phyloP scores from a whole-genome alignment of 2,888 invertebrate genomes.

The Agrochola circellaris region DNA sequence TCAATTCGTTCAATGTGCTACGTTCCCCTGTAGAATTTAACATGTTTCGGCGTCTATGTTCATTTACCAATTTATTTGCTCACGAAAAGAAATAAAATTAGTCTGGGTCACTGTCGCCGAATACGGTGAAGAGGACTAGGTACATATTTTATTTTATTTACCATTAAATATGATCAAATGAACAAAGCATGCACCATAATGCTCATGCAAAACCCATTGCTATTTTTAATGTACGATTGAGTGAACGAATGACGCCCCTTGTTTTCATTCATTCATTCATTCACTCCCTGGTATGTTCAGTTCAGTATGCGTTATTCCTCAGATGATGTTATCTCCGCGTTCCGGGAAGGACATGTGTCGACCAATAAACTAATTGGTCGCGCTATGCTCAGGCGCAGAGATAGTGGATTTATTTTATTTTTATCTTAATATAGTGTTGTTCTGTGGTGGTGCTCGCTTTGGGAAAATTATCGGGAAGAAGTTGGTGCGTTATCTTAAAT shows the following conservation, averaged over 20 bases:
- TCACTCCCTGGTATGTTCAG: conserved; percentile 28
- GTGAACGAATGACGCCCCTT: conserved; percentile 39
- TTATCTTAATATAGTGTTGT: conserved; percentile 69
- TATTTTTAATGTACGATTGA: neutral
- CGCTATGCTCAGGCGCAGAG: conserved; percentile 83
- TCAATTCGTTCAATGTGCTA: neutral
- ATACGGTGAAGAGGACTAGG: too few species aligned
- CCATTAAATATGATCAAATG: too few species aligned
- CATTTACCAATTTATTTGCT: neutral
- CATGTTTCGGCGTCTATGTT: neutral
- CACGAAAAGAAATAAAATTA: neutral
- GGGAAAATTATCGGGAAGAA: neutral
- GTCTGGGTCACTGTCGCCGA: too few species aligned
- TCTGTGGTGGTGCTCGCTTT: conserved; percentile 46
- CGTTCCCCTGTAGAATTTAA: neutral
- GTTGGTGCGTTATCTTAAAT: neutral
- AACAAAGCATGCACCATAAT: too few species aligned
- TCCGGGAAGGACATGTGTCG: conserved; percentile 89
- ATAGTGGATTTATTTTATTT: conserved; percentile 77
- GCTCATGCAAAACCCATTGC: neutral
- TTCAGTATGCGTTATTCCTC: conserved; percentile 63
- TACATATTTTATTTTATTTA: too few species aligned
- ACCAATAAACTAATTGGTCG: conserved; percentile 90
- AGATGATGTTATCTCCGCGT: conserved; percentile 84
- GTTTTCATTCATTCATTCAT: conserved; percentile 23